Percentiles rank a stretch among this genome's conserved stretches.
These are phyloP conservation scores for Mylabris sibirica DNA, from an alignment of 2,888 invertebrate genomes.

Conservation along the genomic window DNA sequence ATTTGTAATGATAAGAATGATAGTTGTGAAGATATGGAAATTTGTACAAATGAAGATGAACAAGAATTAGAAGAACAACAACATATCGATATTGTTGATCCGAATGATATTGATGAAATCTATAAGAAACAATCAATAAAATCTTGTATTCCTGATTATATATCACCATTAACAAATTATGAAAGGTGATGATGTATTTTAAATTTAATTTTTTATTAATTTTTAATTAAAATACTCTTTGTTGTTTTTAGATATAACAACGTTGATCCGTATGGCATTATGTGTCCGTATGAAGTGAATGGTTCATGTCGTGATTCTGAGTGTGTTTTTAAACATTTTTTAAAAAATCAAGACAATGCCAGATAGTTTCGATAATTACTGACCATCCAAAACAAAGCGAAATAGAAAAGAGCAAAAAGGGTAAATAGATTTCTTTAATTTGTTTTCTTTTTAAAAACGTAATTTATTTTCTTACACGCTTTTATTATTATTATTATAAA, in stretches of 20 bases:
- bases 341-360: constrained; percentile 22
- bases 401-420: neutral
- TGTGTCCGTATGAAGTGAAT: constrained; percentile 58
- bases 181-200: constrained; percentile 44
- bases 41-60: constrained; percentile 25
- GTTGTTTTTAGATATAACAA: constrained; percentile 37
- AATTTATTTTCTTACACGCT: constrained; percentile 12
- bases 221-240: neutral
- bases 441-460: neutral
- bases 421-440: constrained; percentile 1
- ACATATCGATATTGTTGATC: constrained; percentile 39
- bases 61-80: neutral
- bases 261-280: constrained; percentile 53
- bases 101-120: constrained; percentile 47
- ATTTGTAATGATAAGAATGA: constrained; percentile 18
- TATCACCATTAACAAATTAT: constrained; percentile 53
- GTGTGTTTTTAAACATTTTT: constrained; percentile 54
- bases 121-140: constrained; percentile 31
- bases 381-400: neutral
- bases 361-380: neutral
- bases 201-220: constrained; percentile 2
- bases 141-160: constrained; percentile 48
- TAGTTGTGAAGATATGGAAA: constrained; percentile 33
- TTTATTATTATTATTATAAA: neutral
- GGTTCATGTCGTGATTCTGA: constrained; percentile 58